Evolutionary conservation across 2,888 invertebrate genomes (phyloP), one percentile per base, ranked within the genome.

Genomic region (Chydorus sphaericus): DNA sequence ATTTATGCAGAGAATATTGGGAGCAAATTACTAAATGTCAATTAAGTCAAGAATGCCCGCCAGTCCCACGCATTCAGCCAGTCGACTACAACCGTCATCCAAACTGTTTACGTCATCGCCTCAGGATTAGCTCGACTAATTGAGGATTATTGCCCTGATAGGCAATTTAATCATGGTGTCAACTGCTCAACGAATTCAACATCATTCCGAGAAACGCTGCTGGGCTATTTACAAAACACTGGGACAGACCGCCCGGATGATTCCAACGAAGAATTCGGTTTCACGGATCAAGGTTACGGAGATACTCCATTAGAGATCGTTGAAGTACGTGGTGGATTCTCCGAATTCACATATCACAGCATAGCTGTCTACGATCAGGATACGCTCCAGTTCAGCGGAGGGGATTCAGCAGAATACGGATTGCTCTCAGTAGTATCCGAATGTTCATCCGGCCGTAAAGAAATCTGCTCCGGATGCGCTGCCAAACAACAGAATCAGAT

Each of bases 271-370:
- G 63, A 63, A 36, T 71, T 71, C 63, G 61, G 63, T 31, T 70
- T 70, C 60, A 68, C 68, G 1, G 61, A 61, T 4, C 63, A 66
- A 49, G 69, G 70, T 18, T 69, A 66, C 59, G 71, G 71, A 30
- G 66, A 69, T 60, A 64, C 68, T 29, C 68, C 69, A 3, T 66
- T 70, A 48, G 66, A 69, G 57, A 68, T 71, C 33, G 62, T 66
- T 49, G 70, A 70, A 44, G 44, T 44, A 5, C 44, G 44, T 11
- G 44, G 44, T 14, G 44, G 44, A 23, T 16, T 44, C 62, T 67
- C 65, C 57, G 57, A 63, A 18, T 44, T 44, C 44, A 44, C 44
- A 14, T 44, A 23, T n/a, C 23, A 26, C 23, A 23, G 26, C 26
- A 44, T 44, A 11, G 44, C 44, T 28, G 28, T 28, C 23, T 44